These are phyloP conservation scores for Drosophila trapezifrons DNA, from an alignment of 1,140 invertebrate genomes.

Conservation along the genomic window DNA sequence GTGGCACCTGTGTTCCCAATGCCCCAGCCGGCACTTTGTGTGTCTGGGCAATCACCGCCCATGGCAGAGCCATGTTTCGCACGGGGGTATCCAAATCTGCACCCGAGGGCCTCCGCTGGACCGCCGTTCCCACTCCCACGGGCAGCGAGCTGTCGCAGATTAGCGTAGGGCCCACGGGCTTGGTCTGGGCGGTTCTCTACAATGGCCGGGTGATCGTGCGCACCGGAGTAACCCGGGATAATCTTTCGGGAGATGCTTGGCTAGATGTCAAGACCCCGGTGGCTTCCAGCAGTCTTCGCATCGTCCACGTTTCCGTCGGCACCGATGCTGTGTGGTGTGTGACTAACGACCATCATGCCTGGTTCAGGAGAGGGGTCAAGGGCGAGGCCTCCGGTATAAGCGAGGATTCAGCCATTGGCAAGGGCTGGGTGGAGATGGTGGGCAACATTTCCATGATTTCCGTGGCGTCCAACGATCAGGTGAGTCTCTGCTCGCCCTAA, in stretches of 20 bases:
- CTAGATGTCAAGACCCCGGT: conserved; percentile 90
- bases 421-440: conserved; percentile 93
- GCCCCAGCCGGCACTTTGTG: conserved; percentile 89
- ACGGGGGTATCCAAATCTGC: conserved; percentile 90
- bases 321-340: conserved; percentile 94
- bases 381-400: conserved; percentile 88
- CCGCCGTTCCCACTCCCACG: conserved; percentile 88
- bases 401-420: conserved; percentile 89
- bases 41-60: conserved; percentile 96
- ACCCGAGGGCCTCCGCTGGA: conserved; percentile 94
- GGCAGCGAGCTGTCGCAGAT: conserved; percentile 93
- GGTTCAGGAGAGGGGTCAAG: conserved; percentile 94
- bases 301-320: conserved; percentile 92
- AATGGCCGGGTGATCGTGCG: conserved; percentile 92
- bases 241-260: conserved; percentile 91
- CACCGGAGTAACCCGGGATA: conserved; percentile 90
- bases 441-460: conserved; percentile 93
- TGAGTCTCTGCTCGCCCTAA: conserved; percentile 84
- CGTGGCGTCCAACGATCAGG: conserved; percentile 93
- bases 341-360: conserved; percentile 92
- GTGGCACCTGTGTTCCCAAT: conserved; percentile 92
- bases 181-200: conserved; percentile 93
- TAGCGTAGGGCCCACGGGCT: conserved; percentile 91
- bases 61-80: conserved; percentile 94
- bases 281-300: conserved; percentile 85